Evolutionary conservation across 2,113 vertebrate species (phyloP).

Genomic region (Sterna hirundo): DNA sequence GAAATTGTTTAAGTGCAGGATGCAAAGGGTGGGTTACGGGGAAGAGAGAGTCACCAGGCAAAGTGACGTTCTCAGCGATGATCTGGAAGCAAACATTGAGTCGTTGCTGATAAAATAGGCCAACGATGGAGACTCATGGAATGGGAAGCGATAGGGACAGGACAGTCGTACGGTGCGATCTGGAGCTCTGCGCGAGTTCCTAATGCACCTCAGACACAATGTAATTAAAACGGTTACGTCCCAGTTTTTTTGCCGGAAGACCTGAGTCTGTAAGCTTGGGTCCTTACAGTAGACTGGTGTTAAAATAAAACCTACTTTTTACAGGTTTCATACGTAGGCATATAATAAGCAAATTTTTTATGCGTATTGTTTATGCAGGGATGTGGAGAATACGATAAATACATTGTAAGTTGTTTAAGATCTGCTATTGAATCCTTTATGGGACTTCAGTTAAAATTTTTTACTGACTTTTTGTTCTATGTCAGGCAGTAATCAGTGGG

Average conservation of each 20-base stretch:
- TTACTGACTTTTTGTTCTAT: background rate
- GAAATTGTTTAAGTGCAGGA: background rate
- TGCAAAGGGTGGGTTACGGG: background rate
- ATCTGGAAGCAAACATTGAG: background rate
- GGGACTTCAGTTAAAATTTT: background rate
- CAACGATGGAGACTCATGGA: background rate
- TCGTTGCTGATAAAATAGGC: background rate
- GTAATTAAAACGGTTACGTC: background rate
- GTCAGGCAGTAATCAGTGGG: background rate
- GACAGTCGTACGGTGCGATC: accelerated
- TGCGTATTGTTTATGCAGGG: background rate
- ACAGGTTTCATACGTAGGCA: background rate
- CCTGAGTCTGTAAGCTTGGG: background rate
- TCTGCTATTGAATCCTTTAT: background rate
- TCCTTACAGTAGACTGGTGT: background rate
- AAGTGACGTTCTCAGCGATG: background rate
- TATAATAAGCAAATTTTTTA: background rate
- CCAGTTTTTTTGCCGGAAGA: background rate
- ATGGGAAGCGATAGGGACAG: background rate
- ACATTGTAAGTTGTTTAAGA: background rate
- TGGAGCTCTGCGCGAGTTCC: background rate
- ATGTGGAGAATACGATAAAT: background rate
- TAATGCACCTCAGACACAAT: background rate
- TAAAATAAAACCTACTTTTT: background rate
- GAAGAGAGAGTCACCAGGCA: background rate